Base-by-base conservation (phyloP, 2,797 vertebrate genomes). In the Sciurus vulgaris region DNA sequence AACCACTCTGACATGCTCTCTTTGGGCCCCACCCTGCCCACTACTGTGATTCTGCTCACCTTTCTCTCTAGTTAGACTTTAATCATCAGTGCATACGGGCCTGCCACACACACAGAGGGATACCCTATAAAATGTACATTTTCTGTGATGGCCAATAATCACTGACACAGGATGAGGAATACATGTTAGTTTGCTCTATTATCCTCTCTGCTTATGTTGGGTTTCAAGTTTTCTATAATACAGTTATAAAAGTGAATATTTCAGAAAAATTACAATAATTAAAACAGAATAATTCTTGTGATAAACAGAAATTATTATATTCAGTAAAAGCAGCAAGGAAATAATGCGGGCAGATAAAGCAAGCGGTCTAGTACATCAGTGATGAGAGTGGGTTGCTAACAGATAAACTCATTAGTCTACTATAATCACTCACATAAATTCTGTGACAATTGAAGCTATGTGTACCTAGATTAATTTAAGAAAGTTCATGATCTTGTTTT, bases 301-400 rank as follows among this genome's bases (percentile, higher is more conserved):
- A 93, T 94, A 97, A 97, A 86, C 59, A 94, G 91, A 96, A 97
- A 95, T 89, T 70, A 96, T 18, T 74, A 70, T 1, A 77, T 41
- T 90, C 76, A 79, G 63, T 93, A 76, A 61, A 94, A 82, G 56
- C 82, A 59, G 44, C 61, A 82, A 92, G 61, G 59, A 90, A 91
- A 92, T 54, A 92, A 95, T 56, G 63, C 83, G 83, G 67, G 22
- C 51, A 84, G 61, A 95, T 70, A 77, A 89, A 94, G 86, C 59
- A 85, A 93, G 14, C 49, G 38, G 59, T 83, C n/a, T 41, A 56
- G 67, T 28, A 47, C 18, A 67, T 88, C 65, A 20, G 14, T 41
- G 41, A 41, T 67, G 73, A 89, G 82, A 91, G 92, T n/a, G 35
- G 13, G 24, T 24, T 92, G 78, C 47, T 89, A 70, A 85, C 33